Conservation (phyloP, 2,113 vertebrate species). For the Xerus inauris region DNA sequence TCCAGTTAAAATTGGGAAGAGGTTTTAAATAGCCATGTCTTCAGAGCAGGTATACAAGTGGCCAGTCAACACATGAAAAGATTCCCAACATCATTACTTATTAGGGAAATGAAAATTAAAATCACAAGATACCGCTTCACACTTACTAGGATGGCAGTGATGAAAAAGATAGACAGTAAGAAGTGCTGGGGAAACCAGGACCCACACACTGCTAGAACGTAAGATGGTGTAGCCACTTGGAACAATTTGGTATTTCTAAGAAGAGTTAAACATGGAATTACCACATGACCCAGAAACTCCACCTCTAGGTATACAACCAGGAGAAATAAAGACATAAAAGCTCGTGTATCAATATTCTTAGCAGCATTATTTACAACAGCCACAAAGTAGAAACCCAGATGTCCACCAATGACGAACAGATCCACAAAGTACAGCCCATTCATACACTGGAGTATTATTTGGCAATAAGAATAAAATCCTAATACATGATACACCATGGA, state of each 20-base stretch:
- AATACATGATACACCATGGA: neutral
- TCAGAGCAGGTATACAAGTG: neutral
- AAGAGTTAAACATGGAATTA: neutral
- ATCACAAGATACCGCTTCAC: neutral
- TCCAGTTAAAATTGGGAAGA: neutral
- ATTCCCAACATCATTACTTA: neutral
- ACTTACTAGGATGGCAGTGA: neutral
- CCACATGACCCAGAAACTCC: neutral
- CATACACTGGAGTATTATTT: neutral
- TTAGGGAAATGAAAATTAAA: neutral
- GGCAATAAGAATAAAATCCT: neutral
- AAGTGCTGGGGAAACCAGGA: neutral
- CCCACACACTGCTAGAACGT: neutral
- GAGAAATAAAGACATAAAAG: constrained; percentile 10
- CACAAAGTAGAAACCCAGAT: neutral
- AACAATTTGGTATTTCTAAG: neutral
- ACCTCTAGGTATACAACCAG: neutral
- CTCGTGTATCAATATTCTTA: neutral
- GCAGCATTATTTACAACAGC: neutral
- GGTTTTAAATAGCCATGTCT: neutral
- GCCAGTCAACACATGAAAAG: no score
- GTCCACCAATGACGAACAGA: neutral
- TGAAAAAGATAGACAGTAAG: neutral
- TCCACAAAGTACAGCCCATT: neutral
- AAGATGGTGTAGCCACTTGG: neutral